Conservation (phyloP, 2,888 invertebrate genomes). For the Notodonta dromedarius region DNA sequence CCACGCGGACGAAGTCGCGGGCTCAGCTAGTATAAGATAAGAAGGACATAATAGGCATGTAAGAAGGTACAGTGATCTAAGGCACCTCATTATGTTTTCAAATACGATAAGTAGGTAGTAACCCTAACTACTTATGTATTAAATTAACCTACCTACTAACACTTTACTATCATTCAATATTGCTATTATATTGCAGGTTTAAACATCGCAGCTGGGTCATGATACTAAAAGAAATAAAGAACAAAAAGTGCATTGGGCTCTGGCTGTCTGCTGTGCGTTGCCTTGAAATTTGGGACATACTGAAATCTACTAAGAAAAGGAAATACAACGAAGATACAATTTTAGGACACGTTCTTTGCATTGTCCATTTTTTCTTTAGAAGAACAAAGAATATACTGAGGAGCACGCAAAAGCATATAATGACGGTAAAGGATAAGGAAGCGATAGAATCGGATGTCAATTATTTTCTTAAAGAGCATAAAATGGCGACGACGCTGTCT, state of each 20-base stretch:
- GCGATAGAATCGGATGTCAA: slow-evolving; percentile 54
- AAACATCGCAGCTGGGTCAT: slow-evolving; percentile 71
- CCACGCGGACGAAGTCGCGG: too few relatives aligned
- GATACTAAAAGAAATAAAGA: slow-evolving; percentile 64
- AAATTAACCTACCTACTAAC: too few relatives aligned
- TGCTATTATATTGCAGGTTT: slow-evolving; percentile 44
- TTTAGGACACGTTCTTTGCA: slow-evolving; percentile 60
- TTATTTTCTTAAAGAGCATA: slow-evolving; percentile 50
- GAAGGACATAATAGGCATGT: too few relatives aligned
- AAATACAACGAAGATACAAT: slow-evolving; percentile 48
- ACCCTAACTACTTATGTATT: too few relatives aligned
- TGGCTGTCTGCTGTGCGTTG: slow-evolving; percentile 64
- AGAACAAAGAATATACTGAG: slow-evolving; percentile 24
- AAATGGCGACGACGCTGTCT: slow-evolving; percentile 24
- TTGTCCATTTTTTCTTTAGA: slow-evolving; percentile 56
- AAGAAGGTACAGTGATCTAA: too few relatives aligned
- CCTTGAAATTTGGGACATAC: slow-evolving; percentile 68
- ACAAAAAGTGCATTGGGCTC: slow-evolving; percentile 49
- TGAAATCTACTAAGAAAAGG: slow-evolving; percentile 53
- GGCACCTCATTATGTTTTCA: too few relatives aligned
- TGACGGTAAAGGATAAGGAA: slow-evolving; percentile 53
- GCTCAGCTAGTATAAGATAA: too few relatives aligned
- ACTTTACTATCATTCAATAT: not conserved
- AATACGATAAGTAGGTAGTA: too few relatives aligned
- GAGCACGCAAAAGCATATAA: slow-evolving; percentile 9